phyloP scores from a whole-genome alignment of 2,797 vertebrate genomes.

The Chiroxiphia lanceolata region DNA sequence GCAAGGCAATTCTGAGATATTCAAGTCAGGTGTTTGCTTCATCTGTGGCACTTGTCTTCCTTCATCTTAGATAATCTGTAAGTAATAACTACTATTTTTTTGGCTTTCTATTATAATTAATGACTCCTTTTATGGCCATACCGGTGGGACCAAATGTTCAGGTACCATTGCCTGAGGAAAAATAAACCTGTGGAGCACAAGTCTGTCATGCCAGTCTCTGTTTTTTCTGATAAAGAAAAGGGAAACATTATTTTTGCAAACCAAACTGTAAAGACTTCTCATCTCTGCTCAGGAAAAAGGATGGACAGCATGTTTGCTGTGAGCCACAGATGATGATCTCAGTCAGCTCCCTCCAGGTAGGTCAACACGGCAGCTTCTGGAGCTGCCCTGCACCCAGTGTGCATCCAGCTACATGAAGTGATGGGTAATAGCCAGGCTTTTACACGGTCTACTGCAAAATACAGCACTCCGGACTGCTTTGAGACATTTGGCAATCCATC shows the following conservation, averaged over 20 bases:
- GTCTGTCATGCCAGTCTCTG: neutral
- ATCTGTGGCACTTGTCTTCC: neutral
- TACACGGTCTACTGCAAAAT: neutral
- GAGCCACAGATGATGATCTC: neutral
- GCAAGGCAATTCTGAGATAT: neutral
- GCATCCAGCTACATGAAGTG: neutral
- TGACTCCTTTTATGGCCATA: neutral
- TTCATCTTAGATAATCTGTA: neutral
- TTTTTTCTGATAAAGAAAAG: neutral
- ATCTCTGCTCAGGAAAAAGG: neutral
- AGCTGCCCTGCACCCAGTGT: accelerated
- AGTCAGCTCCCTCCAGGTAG: neutral
- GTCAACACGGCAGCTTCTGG: neutral
- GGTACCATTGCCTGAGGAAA: neutral
- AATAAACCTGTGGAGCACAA: neutral
- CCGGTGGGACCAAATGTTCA: neutral
- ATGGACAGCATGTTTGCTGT: accelerated
- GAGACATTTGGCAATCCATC: neutral
- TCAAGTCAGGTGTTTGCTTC: neutral
- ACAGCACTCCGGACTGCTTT: neutral
- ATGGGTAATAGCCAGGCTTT: neutral
- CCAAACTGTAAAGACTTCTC: neutral
- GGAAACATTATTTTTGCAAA: neutral
- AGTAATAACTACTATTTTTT: neutral
- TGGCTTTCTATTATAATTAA: neutral